Evolutionary conservation across 2,888 invertebrate genomes (phyloP), one percentile per base, ranked within the genome.

Genomic region (Cryptocephalus moraei): DNA sequence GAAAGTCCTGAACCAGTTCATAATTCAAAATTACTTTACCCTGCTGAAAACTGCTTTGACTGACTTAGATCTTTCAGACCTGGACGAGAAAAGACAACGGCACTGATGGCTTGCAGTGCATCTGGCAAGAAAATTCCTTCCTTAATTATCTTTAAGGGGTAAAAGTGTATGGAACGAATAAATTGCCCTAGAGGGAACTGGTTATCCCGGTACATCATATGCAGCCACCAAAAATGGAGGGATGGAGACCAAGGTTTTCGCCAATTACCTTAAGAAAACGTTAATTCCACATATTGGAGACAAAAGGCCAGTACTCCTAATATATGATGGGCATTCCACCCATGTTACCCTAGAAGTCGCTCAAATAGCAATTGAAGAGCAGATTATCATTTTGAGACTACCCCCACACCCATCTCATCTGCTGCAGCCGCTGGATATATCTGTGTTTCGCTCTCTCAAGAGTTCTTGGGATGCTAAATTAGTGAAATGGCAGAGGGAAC

Each of bases 301-400:
- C 39, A 58, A 63, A 41, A 36, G 62, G 31, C 64, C 64, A 10
- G 58, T 60, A 1, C 49, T 62, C 31, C 43, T 66, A n/a, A 54
- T 66, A 33, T 63, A 62, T 44, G 64, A 64, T 48, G 64, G 65
- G 1, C 64, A 66, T 51, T 43, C 47, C 9, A 63, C 61, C 31
- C 62, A 60, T 46, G 50, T 60, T 14, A 50, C 49, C 34, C 31
- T 53, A 11, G 49, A 33, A 44, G 32, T 50, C 10, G 39, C 48
- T 12, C n/a, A 34, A 14, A 14, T 13, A 32, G 47, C 44, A 39
- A 34, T 31, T 9, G 14, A 40, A 12, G 33, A 36, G 39, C 8
- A 43, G 6, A 11, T 50, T 3, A 44, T 39, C 1, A 45, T 50
- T 38, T 42, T 64, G 4, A 66, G 62, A 45, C 49, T 65, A 14